Conservation (phyloP, 2,113 vertebrate genomes). For the Chrysemys picta region DNA sequence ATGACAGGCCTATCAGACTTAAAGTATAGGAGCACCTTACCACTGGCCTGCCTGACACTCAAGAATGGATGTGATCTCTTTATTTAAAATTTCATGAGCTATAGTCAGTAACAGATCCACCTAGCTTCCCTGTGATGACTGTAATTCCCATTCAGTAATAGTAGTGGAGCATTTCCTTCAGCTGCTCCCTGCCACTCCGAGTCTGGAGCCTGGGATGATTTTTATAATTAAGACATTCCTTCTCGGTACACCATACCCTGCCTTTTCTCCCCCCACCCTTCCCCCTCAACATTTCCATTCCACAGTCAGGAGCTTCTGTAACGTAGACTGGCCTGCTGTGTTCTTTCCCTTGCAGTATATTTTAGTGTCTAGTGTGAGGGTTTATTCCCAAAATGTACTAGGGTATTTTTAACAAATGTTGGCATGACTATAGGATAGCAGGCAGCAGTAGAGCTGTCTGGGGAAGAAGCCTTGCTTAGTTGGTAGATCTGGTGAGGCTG, state of each 20-base stretch:
- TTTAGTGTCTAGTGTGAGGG: neutral
- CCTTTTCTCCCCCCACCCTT: neutral
- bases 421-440: accelerated
- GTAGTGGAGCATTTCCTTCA: constrained; percentile 55
- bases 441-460: neutral
- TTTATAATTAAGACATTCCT: neutral
- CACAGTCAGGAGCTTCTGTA: neutral
- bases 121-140: constrained; percentile 56
- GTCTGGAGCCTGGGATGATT: constrained; percentile 40
- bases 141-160: constrained; percentile 70
- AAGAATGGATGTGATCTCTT: neutral
- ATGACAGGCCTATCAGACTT: neutral
- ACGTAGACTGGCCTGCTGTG: neutral
- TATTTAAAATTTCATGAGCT: neutral
- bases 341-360: neutral
- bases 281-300: constrained; percentile 7
- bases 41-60: neutral
- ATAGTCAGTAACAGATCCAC: constrained; percentile 46
- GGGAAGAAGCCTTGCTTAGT: neutral
- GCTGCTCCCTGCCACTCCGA: constrained; percentile 36
- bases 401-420: neutral
- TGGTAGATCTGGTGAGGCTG: neutral
- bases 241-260: neutral
- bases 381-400: neutral
- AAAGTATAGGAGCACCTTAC: neutral